Evolutionary conservation across 1,140 invertebrate species (phyloP), one percentile per base, ranked within the genome.

Genomic region (Cydia fagiglandana): DNA sequence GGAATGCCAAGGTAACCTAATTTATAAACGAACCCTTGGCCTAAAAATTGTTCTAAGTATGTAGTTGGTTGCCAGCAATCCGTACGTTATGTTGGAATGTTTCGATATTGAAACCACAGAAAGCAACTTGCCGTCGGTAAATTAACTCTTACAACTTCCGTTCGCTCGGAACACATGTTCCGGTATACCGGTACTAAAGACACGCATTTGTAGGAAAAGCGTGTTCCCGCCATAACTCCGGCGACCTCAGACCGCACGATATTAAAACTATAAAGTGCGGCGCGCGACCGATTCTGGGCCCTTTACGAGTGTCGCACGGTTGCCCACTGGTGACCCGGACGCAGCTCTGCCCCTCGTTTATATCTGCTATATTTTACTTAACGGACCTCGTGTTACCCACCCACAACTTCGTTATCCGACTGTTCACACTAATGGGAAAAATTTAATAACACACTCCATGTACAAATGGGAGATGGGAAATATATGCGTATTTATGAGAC

Each of bases 231-330:
- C 80, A 85, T 91, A 91, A 90, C 84, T 90, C 82, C 66, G 38
- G 75, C 80, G 78, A 85, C 84, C 86, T 82, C 84, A 84, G 77
- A 84, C 84, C 83, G 81, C 83, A 83, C 84, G 86, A 91, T 92
- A 91, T 92, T 91, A 92, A 90, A 90, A 91, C 89, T 88, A 91
- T 92, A 92, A 91, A 92, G 84, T 91, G 88, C 77, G 87, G 87
- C 78, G 78, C 81, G 80, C 86, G 84, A 87, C 83, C 87, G 85
- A 86, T 86, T 88, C 78, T 64, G 77, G 75, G 74, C 76, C 83
- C 80, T 81, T 82, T 81, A 81, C 85, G 80, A 86, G 81, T 84
- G 81, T 77, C 79, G 76, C 79, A 68, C 79, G 74, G 78, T 74
- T 76, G 77, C 77, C 77, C 76, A 76, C 78, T 28, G 13, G 28